phyloP scores from a whole-genome alignment of 1,140 invertebrate genomes.

The Drosophila kurseongensis region DNA sequence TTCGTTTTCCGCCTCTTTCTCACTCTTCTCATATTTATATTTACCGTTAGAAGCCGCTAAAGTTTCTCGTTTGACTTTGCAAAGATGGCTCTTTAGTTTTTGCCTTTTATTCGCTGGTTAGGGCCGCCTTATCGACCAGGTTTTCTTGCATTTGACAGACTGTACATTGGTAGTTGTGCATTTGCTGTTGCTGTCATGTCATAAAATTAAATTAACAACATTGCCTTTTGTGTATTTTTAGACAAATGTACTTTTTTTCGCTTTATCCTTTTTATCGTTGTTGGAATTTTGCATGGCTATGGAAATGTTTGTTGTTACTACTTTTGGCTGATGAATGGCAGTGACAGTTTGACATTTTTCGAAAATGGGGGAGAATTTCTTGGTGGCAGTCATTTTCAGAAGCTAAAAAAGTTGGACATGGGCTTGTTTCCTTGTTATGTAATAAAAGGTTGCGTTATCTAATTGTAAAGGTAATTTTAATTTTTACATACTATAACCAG shows the following conservation, averaged over 20 bases:
- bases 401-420: neutral
- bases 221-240: conserved; percentile 42
- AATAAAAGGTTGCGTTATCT: neutral
- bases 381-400: conserved; percentile 3
- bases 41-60: conserved; percentile 77
- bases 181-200: conserved; percentile 58
- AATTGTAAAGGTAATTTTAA: neutral
- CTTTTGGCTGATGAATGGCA: conserved; percentile 20
- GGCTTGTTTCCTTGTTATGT: neutral
- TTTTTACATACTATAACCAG: too few species aligned
- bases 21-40: conserved; percentile 55
- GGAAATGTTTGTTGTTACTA: conserved; percentile 25
- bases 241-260: conserved; percentile 19
- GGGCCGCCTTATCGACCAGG: conserved; percentile 50
- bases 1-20: conserved; percentile 13
- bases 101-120: conserved; percentile 13
- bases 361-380: conserved; percentile 8
- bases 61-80: conserved; percentile 56
- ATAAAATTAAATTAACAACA: conserved; percentile 74
- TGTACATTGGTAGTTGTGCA: conserved; percentile 19
- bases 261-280: neutral
- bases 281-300: conserved; percentile 34
- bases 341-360: conserved; percentile 41
- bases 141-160: conserved; percentile 38
- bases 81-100: conserved; percentile 43